A percentile compares a stretch with the other conserved stretches of the same genome.
These are phyloP conservation scores for Haliclystus octoradiatus DNA, from an alignment of 30 jellyfish, hydroid and myxozoan genomes.

Conservation along the genomic window DNA sequence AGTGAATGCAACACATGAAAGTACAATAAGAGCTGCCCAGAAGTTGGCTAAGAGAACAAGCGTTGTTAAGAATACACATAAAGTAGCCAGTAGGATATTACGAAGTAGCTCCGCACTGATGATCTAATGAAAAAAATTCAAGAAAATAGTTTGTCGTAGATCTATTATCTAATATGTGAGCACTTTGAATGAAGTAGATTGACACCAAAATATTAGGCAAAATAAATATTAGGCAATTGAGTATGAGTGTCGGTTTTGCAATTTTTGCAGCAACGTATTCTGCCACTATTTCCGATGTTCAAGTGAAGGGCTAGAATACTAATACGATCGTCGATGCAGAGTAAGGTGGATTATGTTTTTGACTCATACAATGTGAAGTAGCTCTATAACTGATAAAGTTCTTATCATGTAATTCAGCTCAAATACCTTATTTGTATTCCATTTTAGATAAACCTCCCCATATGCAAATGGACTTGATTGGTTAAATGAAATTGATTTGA, in stretches of 20 bases:
- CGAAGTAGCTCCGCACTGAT: conserved; percentile 8
- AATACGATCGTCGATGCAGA: too few species aligned
- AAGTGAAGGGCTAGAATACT: neutral
- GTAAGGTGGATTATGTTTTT: too few species aligned
- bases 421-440: conserved; percentile 19
- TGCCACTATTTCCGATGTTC: neutral
- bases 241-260: neutral
- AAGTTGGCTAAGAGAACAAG: conserved; percentile 15
- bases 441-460: neutral
- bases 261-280: neutral
- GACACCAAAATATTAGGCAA: neutral
- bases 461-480: conserved; percentile 3
- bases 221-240: neutral
- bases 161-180: too few species aligned
- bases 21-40: conserved; percentile 8
- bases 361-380: too few species aligned
- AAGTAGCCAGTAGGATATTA: conserved; percentile 6
- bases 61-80: conserved; percentile 16
- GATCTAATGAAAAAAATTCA: conserved; percentile 2
- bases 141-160: too few species aligned
- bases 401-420: too few species aligned
- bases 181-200: too few species aligned
- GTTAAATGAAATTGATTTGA: neutral
- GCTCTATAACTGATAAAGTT: too few species aligned
- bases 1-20: conserved; percentile 17